These are phyloP conservation scores for Drosophila repletoides DNA, from an alignment of 1,140 invertebrate genomes.

Conservation along the genomic window DNA sequence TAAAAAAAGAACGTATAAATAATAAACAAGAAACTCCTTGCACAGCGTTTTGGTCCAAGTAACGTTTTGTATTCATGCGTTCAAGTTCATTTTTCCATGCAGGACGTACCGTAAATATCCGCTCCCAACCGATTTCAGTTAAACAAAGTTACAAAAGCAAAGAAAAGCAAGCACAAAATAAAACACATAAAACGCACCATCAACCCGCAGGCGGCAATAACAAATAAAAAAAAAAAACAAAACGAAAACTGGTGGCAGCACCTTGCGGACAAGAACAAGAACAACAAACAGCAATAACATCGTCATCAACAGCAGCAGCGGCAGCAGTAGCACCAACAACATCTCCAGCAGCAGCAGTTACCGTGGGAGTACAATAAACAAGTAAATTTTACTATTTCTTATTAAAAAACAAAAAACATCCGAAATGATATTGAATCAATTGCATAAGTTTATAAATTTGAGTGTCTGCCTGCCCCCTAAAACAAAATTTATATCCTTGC, in stretches of 20 bases:
- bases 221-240: constrained; percentile 18
- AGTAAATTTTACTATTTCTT: constrained; percentile 76
- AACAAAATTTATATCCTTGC: not conserved
- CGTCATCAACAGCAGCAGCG: constrained; percentile 19
- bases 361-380: constrained; percentile 57
- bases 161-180: constrained; percentile 41
- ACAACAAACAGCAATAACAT: constrained; percentile 8
- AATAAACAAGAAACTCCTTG: constrained; percentile 60
- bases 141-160: constrained; percentile 51
- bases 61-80: constrained; percentile 82
- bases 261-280: constrained; percentile 14
- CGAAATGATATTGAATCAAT: constrained; percentile 31
- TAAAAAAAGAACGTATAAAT: constrained; percentile 39
- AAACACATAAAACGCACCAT: constrained; percentile 26
- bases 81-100: constrained; percentile 82
- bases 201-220: constrained; percentile 5
- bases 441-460: constrained; percentile 52
- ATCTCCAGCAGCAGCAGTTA: constrained; percentile 4
- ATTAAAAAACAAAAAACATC: constrained; percentile 42
- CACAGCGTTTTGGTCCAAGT: constrained; percentile 71
- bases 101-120: constrained; percentile 73
- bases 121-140: constrained; percentile 70
- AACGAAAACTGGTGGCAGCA: constrained; percentile 19
- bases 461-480: not conserved
- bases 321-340: constrained; percentile 19